Evolutionary conservation across 2,797 vertebrate species (phyloP).

Genomic region (Hemitrygon akajei): DNA sequence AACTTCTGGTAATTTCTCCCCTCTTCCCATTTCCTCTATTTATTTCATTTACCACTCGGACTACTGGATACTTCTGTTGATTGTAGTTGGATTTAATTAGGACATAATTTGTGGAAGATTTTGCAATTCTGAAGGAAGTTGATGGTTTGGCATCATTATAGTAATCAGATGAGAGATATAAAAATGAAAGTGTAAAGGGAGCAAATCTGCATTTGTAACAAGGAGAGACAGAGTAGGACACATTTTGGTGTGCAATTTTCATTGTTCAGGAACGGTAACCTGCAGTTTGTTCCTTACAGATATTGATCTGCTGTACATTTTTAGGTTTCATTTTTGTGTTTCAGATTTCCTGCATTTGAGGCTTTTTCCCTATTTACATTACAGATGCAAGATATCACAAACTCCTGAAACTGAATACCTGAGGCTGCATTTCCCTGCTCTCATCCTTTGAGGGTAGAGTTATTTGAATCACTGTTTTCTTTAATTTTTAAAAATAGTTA

Average conservation of each 20-base stretch:
- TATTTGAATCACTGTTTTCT: not conserved
- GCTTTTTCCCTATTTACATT: not conserved
- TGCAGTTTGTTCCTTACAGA: not conserved
- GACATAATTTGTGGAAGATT: not conserved
- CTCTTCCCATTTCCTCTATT: too few species aligned
- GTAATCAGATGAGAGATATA: not conserved
- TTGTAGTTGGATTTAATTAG: not conserved
- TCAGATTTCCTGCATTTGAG: not conserved
- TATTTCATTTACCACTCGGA: too few species aligned
- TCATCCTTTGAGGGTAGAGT: not conserved
- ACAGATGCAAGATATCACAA: not conserved
- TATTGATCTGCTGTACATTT: not conserved
- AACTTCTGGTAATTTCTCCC: too few species aligned
- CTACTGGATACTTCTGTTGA: too few species aligned
- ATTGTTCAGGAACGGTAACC: not conserved
- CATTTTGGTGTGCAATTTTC: not conserved
- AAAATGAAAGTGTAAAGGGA: not conserved
- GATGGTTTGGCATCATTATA: not conserved
- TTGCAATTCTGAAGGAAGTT: not conserved
- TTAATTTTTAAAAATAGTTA: not conserved
- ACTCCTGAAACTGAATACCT: not conserved
- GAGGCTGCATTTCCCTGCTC: not conserved
- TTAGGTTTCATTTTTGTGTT: not conserved
- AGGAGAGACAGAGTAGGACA: not conserved
- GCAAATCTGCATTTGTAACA: not conserved